A percentile compares a stretch with the other conserved stretches of the same genome.
Evolutionary conservation across 2,113 vertebrate species (phyloP).

Genomic region (Phocoena phocoena): DNA sequence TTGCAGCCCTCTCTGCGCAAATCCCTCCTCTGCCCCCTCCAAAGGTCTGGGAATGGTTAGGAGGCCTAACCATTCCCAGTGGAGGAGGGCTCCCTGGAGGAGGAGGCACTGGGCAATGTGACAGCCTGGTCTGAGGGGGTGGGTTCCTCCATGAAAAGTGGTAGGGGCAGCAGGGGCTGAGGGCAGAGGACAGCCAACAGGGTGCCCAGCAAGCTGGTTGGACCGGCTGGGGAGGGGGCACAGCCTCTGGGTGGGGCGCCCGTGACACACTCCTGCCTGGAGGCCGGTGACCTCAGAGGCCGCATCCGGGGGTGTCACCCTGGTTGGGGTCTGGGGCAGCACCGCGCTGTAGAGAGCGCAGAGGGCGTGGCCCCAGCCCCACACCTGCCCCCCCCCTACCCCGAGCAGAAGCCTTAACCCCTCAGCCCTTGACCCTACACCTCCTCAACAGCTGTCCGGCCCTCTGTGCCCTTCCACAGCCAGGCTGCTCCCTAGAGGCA

Average conservation of each 20-base stretch:
- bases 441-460: neutral
- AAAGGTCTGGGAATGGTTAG: neutral
- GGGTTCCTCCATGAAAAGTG: neutral
- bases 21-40: neutral
- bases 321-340: neutral
- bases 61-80: neutral
- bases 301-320: neutral
- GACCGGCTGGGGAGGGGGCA: conserved; percentile 15
- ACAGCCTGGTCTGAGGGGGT: neutral
- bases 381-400: too few relatives aligned
- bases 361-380: neutral
- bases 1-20: too few relatives aligned
- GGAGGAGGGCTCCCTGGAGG: neutral
- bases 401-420: neutral
- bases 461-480: neutral
- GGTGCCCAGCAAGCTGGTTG: neutral
- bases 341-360: neutral
- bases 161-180: neutral
- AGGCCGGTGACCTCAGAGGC: neutral
- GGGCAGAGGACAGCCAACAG: neutral
- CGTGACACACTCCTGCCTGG: neutral
- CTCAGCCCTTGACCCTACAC: neutral
- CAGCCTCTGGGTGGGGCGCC: neutral
- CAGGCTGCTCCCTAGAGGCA: neutral
- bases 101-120: neutral